phyloP scores from a whole-genome alignment of 1,140 invertebrate species.

The Papilio dardanus region DNA sequence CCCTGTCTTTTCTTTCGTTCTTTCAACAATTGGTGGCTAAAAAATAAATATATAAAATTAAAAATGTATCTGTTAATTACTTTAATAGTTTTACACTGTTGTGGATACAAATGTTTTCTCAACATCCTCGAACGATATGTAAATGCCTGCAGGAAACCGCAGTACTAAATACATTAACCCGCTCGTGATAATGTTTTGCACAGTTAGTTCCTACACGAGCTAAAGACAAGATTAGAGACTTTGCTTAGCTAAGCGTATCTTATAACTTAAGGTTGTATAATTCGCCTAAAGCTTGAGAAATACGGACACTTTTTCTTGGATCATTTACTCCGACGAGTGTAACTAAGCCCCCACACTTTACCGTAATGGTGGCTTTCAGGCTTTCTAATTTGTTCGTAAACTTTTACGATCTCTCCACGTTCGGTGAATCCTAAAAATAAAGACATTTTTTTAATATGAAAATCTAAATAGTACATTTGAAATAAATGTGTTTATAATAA shows the following conservation, averaged over 20 bases:
- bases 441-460: not conserved
- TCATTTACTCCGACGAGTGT: constrained; percentile 18
- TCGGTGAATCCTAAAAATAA: not conserved
- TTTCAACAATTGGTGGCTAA: too few relatives aligned
- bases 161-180: constrained; percentile 3
- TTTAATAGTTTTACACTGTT: too few relatives aligned
- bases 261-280: not conserved
- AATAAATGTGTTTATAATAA: constrained; percentile 7
- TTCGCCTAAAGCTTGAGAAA: constrained; percentile 11
- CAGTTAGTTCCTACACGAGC: not conserved
- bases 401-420: constrained; percentile 4
- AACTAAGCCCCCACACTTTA: constrained; percentile 18
- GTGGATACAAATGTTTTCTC: not conserved
- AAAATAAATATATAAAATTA: not conserved
- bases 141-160: not conserved
- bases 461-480: not conserved
- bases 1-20: too few relatives aligned
- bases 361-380: constrained; percentile 1
- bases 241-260: not conserved
- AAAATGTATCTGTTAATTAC: not conserved
- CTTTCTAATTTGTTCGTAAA: constrained; percentile 22
- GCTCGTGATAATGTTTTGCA: constrained; percentile 16
- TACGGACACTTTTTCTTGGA: not conserved
- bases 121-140: not conserved
- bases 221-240: constrained; percentile 9